A percentile compares a stretch with the other conserved stretches of the same genome.
These are phyloP conservation scores for Dynastes hyllus DNA, from an alignment of 2,888 invertebrate genomes.

Conservation along the genomic window DNA sequence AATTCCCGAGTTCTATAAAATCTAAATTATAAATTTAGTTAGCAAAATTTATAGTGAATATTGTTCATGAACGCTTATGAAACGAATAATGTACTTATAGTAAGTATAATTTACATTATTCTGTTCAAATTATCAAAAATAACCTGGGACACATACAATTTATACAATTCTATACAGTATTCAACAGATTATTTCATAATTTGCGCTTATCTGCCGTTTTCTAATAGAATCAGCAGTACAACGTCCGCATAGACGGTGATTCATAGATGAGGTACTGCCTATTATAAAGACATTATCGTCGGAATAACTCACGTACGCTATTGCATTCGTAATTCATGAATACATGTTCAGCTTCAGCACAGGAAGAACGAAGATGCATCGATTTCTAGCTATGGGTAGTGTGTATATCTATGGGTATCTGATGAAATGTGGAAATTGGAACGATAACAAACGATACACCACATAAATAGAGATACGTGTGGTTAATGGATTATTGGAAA, in stretches of 20 bases:
- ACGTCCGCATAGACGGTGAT: neutral
- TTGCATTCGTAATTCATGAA: constrained; percentile 6
- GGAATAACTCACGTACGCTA: constrained; percentile 6
- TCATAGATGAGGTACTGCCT: neutral
- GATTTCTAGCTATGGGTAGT: neutral
- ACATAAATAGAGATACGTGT: neutral
- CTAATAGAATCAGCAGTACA: neutral
- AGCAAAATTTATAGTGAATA: too few species aligned
- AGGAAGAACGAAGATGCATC: neutral
- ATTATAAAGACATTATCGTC: constrained; percentile 24
- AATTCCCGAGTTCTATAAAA: too few species aligned
- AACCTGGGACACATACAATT: neutral
- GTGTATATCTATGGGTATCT: neutral
- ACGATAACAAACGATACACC: neutral
- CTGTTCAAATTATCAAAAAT: neutral
- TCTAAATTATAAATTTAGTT: too few species aligned
- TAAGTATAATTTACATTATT: too few species aligned
- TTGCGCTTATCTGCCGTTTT: constrained; percentile 7
- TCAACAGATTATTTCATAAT: neutral
- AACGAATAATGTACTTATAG: too few species aligned
- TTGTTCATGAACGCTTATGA: too few species aligned
- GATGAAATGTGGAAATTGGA: constrained; percentile 22
- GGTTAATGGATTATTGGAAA: constrained; percentile 14
- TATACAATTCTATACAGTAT: neutral
- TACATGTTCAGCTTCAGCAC: neutral